Conservation (phyloP, 2,113 vertebrate species). For the Erpornis zantholeuca region DNA sequence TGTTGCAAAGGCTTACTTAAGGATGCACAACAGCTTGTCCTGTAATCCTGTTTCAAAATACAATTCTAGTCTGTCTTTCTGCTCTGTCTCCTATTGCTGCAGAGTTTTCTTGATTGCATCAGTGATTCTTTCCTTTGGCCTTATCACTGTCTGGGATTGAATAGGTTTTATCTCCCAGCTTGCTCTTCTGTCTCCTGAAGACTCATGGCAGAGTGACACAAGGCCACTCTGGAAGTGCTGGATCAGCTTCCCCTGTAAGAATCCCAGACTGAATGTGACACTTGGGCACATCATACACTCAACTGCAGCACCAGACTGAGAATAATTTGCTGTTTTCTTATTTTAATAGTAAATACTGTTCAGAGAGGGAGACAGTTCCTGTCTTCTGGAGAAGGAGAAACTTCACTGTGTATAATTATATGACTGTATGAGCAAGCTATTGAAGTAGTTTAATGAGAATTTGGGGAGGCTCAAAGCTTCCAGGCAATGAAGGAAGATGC, state of each 20-base stretch:
- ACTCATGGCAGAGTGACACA: neutral
- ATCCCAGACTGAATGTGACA: neutral
- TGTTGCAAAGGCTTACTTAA: neutral
- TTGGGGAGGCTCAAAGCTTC: conserved; percentile 38
- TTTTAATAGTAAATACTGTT: neutral
- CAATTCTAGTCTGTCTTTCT: neutral
- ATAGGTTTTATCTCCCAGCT: neutral
- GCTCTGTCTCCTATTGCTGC: neutral
- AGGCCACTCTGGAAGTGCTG: neutral
- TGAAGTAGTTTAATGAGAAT: conserved; percentile 32
- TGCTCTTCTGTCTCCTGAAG: neutral
- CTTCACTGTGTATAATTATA: neutral
- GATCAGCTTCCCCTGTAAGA: neutral
- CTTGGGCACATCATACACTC: neutral
- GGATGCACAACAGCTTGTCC: neutral
- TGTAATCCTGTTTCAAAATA: neutral
- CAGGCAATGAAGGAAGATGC: neutral
- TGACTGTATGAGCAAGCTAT: neutral
- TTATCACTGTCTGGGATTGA: neutral
- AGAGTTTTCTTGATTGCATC: neutral
- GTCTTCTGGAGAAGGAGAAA: neutral
- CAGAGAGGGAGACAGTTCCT: neutral
- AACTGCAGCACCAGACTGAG: neutral
- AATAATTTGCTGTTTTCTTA: neutral
- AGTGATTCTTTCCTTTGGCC: neutral